phyloP scores from a whole-genome alignment of 2,113 vertebrate genomes.

The Haplotaxodon microlepis region DNA sequence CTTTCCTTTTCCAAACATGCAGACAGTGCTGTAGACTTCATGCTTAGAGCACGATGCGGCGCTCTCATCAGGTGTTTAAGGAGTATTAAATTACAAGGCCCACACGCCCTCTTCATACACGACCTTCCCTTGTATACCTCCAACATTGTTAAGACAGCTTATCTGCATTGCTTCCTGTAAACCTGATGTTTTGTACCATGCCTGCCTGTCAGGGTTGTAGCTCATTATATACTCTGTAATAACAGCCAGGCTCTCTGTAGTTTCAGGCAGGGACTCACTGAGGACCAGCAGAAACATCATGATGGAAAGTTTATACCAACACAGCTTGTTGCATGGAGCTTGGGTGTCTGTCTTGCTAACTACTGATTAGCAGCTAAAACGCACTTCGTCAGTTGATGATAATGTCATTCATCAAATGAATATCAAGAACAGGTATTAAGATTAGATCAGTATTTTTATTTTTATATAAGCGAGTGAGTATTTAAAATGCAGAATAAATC shows the following conservation, averaged over 20 bases:
- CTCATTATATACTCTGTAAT: not conserved
- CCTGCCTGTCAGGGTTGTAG: not conserved
- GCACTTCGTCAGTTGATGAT: not conserved
- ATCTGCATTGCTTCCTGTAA: not conserved
- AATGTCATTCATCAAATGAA: not conserved
- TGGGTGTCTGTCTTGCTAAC: not conserved
- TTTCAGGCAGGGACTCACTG: not conserved
- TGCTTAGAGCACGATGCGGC: not conserved
- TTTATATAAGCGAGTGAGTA: not conserved
- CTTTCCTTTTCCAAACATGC: not conserved
- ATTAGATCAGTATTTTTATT: not conserved
- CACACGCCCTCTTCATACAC: not conserved
- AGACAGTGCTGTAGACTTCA: not conserved
- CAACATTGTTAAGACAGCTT: not conserved
- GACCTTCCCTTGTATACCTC: not conserved
- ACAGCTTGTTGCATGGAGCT: not conserved
- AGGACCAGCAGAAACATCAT: not conserved
- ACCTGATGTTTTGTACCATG: not conserved
- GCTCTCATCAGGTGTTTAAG: not conserved
- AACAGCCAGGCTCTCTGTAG: not conserved
- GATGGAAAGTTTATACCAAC: not conserved
- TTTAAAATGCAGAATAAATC: not conserved
- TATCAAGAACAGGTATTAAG: not conserved
- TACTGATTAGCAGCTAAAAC: not conserved
- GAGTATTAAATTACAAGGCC: not conserved